Base-by-base conservation (phyloP, 2,113 vertebrate species). In the Otus sunia region DNA sequence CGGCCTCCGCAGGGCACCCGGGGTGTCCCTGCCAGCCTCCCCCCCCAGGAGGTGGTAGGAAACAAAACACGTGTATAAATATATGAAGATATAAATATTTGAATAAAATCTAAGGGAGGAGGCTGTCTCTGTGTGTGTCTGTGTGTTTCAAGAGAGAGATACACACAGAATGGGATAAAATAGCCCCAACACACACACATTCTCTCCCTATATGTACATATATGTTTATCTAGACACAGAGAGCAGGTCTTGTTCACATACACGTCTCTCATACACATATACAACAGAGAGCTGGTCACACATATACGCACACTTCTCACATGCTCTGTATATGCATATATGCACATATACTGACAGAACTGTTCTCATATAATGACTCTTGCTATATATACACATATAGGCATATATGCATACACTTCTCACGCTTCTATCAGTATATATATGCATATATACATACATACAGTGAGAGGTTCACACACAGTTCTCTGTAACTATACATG, bases 41-140 rank as follows among this genome's bases (percentile, higher is more conserved):
- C n/a, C 6, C n/a, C 36, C 41, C 41, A 5, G 21, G 43, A 25
- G 59, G 1, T 4, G 8, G 32, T 0, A 12, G 63, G n/a, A 29
- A 23, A 32, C 4, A 16, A 50, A 55, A 15, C 39, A n/a, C 45
- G n/a, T 5, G 4, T 71, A 18, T 34, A n/a, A 13, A 37, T n/a
- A 6, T 1, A 13, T 6, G 27, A 13, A 41, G 50, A 22, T 18
- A 3, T 5, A 75, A 41, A 23, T 64, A n/a, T 19, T 55, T 43
- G 52, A 67, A 15, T 36, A 25, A 45, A 34, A 30, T 21, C 4
- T 15, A 5, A 25, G 39, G 6, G 59, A 12, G 15, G 56, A 27
- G 26, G 73, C 52, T 50, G 9, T 13, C 39, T 30, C n/a, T 41
- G 59, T 7, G 62, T 0, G 55, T 53, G 22, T 27, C 5, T 3